Evolutionary conservation across 2,888 invertebrate genomes (phyloP).

Genomic region (Thera obeliscata): DNA sequence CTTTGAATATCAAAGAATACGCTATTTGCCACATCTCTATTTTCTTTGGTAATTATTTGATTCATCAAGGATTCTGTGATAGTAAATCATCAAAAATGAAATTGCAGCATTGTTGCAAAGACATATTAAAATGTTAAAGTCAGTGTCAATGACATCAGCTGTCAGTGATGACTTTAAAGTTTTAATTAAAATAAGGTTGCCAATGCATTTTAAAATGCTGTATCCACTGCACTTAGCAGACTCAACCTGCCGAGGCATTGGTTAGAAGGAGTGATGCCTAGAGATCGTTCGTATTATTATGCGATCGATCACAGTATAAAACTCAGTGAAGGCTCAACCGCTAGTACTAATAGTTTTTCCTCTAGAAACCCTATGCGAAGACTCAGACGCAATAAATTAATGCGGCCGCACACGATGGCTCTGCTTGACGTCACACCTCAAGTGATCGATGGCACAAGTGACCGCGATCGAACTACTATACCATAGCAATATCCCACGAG

Average conservation of each 20-base stretch:
- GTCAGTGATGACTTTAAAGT: not conserved
- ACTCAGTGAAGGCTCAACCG: conserved; percentile 25
- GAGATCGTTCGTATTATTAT: too few relatives aligned
- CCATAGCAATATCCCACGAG: conserved; percentile 49
- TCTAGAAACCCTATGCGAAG: conserved; percentile 73
- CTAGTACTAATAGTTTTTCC: conserved; percentile 60
- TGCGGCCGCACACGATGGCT: conserved; percentile 83
- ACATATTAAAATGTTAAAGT: not conserved
- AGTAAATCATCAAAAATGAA: conserved; percentile 11
- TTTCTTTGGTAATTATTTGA: conserved; percentile 16
- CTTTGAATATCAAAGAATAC: conserved; percentile 73
- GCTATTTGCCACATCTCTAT: conserved; percentile 79
- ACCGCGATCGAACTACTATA: conserved; percentile 62
- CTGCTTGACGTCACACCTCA: conserved; percentile 83
- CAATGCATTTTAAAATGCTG: too few relatives aligned
- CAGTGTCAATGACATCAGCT: too few relatives aligned
- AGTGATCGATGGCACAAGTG: conserved; percentile 78
- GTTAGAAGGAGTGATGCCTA: too few relatives aligned
- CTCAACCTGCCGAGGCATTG: too few relatives aligned
- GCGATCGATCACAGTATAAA: not conserved
- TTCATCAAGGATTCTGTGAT: conserved; percentile 14
- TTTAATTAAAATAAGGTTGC: not conserved
- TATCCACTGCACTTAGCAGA: too few relatives aligned
- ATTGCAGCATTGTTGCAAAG: not conserved
- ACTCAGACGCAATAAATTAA: conserved; percentile 82